A percentile compares a stretch with the other conserved stretches of the same genome.
These are phyloP conservation scores for Halocaridina rubra DNA, from an alignment of 2,888 invertebrate genomes.

Conservation along the genomic window DNA sequence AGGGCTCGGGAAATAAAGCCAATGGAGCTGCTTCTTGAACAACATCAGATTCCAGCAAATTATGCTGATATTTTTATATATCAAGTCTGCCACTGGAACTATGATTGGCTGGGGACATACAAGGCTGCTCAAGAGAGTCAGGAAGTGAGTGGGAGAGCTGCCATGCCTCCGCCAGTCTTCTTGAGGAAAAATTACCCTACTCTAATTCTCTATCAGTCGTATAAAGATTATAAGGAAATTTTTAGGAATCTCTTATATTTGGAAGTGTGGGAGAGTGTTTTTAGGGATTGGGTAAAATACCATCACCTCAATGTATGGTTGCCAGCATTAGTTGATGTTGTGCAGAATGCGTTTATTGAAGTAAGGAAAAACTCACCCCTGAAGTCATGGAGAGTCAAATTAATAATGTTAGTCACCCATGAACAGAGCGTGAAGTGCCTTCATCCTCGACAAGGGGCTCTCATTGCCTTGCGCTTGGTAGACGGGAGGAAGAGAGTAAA, in stretches of 20 bases:
- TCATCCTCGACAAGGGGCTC: constrained; percentile 47
- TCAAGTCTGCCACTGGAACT: constrained; percentile 56
- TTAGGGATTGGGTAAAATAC: constrained; percentile 51
- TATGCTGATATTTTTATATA: constrained; percentile 47
- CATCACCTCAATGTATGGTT: constrained; percentile 18
- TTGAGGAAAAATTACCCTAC: constrained; percentile 42
- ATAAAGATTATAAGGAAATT: constrained; percentile 50
- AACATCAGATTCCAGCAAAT: background rate
- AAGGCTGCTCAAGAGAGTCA: constrained; percentile 2
- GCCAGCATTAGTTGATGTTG: constrained; percentile 29
- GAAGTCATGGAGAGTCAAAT: constrained; percentile 23
- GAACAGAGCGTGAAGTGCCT: constrained; percentile 6
- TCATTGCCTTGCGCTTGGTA: constrained; percentile 26
- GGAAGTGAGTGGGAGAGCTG: background rate
- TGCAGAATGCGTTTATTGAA: constrained; percentile 1
- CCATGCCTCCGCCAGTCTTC: constrained; percentile 37
- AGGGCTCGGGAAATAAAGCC: constrained; percentile 25
- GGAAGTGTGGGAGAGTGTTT: constrained; percentile 59
- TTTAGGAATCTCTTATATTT: constrained; percentile 48
- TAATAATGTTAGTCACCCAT: constrained; percentile 22
- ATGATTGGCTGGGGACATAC: constrained; percentile 58
- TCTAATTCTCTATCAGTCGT: constrained; percentile 51
- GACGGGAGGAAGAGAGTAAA: constrained; percentile 16
- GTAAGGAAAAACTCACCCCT: background rate
- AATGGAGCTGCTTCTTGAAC: constrained; percentile 15